These are phyloP conservation scores for Drosophila gunungcola DNA, from an alignment of 1,140 invertebrate genomes.

Conservation along the genomic window DNA sequence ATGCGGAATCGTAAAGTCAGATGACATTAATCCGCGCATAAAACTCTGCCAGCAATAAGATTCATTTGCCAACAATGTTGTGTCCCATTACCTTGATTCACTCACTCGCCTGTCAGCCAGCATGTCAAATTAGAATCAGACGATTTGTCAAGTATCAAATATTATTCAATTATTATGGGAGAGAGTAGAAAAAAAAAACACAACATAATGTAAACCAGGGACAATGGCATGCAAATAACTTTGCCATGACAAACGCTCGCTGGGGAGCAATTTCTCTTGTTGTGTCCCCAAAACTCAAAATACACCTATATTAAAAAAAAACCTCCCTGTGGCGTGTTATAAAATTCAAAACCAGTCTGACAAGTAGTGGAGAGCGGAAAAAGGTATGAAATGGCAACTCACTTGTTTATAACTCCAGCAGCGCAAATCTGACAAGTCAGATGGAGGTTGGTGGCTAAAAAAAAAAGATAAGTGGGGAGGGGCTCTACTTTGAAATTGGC, in stretches of 20 bases:
- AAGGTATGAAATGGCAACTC: slow-evolving; percentile 72
- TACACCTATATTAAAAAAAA: slow-evolving; percentile 62
- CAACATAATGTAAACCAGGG: slow-evolving; percentile 3
- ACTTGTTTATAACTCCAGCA: slow-evolving; percentile 78
- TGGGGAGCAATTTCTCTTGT: slow-evolving; percentile 78
- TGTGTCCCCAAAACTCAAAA: slow-evolving; percentile 34
- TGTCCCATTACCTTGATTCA: slow-evolving; percentile 44
- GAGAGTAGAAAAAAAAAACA: slow-evolving; percentile 1
- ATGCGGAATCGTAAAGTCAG: slow-evolving; percentile 61
- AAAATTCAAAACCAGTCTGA: slow-evolving; percentile 61
- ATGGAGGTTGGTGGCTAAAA: slow-evolving; percentile 29
- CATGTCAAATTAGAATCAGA: slow-evolving; percentile 78
- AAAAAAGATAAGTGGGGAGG: not conserved
- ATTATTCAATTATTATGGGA: slow-evolving; percentile 83
- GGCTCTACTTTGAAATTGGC: slow-evolving; percentile 57
- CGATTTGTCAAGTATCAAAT: slow-evolving; percentile 82
- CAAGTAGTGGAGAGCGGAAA: slow-evolving; percentile 32
- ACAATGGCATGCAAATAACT: slow-evolving; percentile 74
- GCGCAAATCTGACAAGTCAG: slow-evolving; percentile 62
- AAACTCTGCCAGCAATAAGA: slow-evolving; percentile 47
- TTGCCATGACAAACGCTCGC: slow-evolving; percentile 64
- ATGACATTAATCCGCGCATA: slow-evolving; percentile 73
- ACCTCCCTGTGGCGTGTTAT: slow-evolving; percentile 52
- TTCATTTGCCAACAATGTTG: slow-evolving; percentile 41
- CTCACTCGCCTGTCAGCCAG: slow-evolving; percentile 42